Evolutionary conservation across 2,113 vertebrate genomes (phyloP), one percentile per base, ranked within the genome.

Genomic region (Ptychochromis oligacanthus): DNA sequence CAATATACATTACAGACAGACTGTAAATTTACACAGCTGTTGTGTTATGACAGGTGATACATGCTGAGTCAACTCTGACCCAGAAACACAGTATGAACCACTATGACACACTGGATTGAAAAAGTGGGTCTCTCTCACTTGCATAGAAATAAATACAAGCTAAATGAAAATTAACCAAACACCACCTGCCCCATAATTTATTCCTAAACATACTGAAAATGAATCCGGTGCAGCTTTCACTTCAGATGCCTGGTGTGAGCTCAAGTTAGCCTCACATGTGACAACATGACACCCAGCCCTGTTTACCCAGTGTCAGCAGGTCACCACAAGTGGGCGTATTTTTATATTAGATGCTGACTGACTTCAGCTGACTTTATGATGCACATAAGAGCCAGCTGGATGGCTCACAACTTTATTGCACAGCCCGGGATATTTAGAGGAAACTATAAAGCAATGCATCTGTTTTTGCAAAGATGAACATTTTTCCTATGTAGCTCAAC

Each of bases 101-200:
- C 22, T 20, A 38, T 17, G 61, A 77, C 3, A 7, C 24, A 43
- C 2, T 55, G 36, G 57, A 64, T 54, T 4, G 7, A 52, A 49
- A 17, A 49, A 46, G 1, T 7, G 6, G 2, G 14, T 17, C 14
- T 46, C 43, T 2, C 65, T 52, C 40, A 52, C 24, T 31, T 52
- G 24, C 65, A 57, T 24, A 31, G 52, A 26, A 62, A 20, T n/a
- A 55, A 62, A 20, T n/a, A 55, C 75, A 79, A 43, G 79, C 75
- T 72, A 57, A 56, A 7, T 62, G 13, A 28, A 80, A 64, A 57
- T 28, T 1, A 52, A 61, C 18, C 64, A 72, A 70, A 82, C 46
- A 52, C 31, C 84, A 87, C 49, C 80, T 86, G 67, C 79, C 78
- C 62, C 78, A 64, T 36, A 60, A 57, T 61, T 31, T 55, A 17